Evolutionary conservation across 2,888 invertebrate genomes (phyloP), one percentile per base, ranked within the genome.

Genomic region (Amblyjoppa fuscipennis): DNA sequence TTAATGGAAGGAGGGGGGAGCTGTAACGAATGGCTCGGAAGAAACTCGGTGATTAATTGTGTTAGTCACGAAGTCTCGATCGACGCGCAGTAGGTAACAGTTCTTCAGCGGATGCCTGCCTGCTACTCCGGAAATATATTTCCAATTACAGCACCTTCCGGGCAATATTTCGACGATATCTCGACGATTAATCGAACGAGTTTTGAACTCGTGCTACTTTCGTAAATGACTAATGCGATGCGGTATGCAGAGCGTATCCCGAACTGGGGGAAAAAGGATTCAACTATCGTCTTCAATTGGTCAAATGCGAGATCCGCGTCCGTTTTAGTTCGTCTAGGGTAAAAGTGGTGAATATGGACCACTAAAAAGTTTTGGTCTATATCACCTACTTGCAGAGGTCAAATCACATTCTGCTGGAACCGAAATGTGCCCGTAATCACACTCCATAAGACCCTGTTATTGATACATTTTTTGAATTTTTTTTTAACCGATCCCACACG

Each of bases 31-130:
- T 70, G 49, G 31, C 51, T 16, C 13, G 16, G 70, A 51, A 68
- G 16, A 25, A 41, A 25, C 38, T 41, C 68, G 68, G 61, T 68
- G 68, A 68, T 68, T 68, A 41, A 68, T 68, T 68, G 68, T 68
- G 11, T 41, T 68, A 68, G 68, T 68, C 68, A n/a, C 68, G 68
- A 68, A 68, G 68, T 41, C 61, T 68, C 68, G 68, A 68, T 68
- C 68, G 41, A 41, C 68, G 41, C 68, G 41, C 20, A 20, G 68
- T 41, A 41, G 68, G 68, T 68, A 68, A 41, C 38, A 25, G 68
- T 41, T 41, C 68, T 68, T 20, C 11, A 25, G 68, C 41, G 38
- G 41, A 41, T 68, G 20, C 41, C 68, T 68, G 68, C 38, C 41
- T 1, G 34, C 6, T 59, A 59, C 31, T 64, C 16, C 31, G 68